phyloP scores from a whole-genome alignment of 2,888 invertebrate genomes.

The Xylota sylvarum region DNA sequence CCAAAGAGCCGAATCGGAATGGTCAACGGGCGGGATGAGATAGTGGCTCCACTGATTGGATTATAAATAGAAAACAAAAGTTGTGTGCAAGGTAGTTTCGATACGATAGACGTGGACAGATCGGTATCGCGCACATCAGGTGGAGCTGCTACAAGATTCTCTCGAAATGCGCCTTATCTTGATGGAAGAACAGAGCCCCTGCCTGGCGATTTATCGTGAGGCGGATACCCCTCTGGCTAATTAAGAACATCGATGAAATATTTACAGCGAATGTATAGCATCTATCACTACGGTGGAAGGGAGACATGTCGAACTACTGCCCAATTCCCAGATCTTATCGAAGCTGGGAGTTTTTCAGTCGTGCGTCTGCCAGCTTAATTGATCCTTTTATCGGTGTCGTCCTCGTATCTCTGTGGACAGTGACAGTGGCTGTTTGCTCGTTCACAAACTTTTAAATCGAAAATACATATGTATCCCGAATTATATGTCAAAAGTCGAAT shows the following conservation, averaged over 20 bases:
- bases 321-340: constrained; percentile 54
- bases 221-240: constrained; percentile 56
- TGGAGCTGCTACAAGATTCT: constrained; percentile 60
- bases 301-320: constrained; percentile 12
- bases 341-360: constrained; percentile 24
- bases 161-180: constrained; percentile 67
- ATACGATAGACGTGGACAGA: constrained; percentile 55
- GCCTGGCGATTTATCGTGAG: constrained; percentile 40
- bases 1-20: constrained; percentile 59
- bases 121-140: constrained; percentile 69
- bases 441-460: constrained; percentile 43
- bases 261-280: constrained; percentile 36
- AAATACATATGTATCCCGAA: constrained; percentile 32
- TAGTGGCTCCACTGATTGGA: constrained; percentile 68
- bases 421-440: constrained; percentile 34
- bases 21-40: constrained; percentile 64
- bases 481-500: constrained; percentile 56
- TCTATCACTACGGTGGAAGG: constrained; percentile 17
- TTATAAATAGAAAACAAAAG: constrained; percentile 77
- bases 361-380: constrained; percentile 42
- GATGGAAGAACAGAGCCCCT: constrained; percentile 41
- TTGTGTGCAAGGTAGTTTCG: constrained; percentile 50
- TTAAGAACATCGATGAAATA: constrained; percentile 70
- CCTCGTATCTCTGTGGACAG: constrained; percentile 50
- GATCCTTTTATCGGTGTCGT: constrained; percentile 62